Conservation (phyloP, 2,888 invertebrate genomes). For the Junonia oenone region DNA sequence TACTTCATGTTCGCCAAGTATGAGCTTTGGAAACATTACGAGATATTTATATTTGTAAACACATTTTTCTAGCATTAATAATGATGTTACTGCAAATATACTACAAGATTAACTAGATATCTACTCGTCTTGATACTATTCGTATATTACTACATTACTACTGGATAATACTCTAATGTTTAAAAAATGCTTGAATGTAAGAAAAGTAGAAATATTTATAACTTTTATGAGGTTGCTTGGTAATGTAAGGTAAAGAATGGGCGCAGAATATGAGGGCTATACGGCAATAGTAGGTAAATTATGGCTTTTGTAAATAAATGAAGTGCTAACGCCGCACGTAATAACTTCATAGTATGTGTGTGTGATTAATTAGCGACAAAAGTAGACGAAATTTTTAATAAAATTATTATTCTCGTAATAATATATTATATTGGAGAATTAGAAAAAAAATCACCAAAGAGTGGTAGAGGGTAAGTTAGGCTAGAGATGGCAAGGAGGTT, state of each 20-base stretch:
- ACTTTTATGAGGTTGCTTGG: neutral
- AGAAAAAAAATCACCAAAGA: neutral
- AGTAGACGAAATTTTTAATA: neutral
- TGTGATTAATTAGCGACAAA: neutral
- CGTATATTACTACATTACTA: neutral
- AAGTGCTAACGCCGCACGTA: neutral
- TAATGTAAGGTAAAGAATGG: neutral
- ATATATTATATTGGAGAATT: neutral
- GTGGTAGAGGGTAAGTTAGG: constrained; percentile 1
- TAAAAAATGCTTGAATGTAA: neutral
- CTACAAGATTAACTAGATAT: neutral
- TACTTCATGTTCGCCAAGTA: too few relatives aligned
- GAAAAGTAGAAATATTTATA: neutral
- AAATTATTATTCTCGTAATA: neutral
- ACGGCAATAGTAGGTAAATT: too few relatives aligned
- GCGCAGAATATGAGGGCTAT: neutral
- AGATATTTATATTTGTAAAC: too few relatives aligned
- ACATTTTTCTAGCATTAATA: too few relatives aligned
- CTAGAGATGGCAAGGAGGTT: neutral
- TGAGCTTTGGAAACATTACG: too few relatives aligned
- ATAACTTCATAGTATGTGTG: neutral
- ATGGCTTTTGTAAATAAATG: neutral
- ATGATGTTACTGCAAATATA: too few relatives aligned
- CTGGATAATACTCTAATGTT: neutral
- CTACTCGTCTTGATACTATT: neutral